phyloP scores from a whole-genome alignment of 2,113 vertebrate species.

The Fulica atra region DNA sequence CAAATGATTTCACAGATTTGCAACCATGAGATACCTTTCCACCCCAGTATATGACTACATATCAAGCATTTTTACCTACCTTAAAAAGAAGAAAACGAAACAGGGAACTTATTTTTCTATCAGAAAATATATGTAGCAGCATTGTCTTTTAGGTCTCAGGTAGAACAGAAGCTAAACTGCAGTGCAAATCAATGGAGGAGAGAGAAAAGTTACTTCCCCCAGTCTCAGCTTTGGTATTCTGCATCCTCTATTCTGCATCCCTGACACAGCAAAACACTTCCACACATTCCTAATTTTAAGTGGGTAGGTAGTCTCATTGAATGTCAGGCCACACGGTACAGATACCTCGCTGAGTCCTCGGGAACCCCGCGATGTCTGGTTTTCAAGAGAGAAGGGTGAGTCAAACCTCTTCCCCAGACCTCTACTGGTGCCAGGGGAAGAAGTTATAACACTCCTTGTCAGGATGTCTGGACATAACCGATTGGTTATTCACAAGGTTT shows the following conservation, averaged over 20 bases:
- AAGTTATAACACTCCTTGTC: not conserved
- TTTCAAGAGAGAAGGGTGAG: rapidly evolving
- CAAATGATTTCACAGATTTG: not conserved
- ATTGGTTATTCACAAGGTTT: not conserved
- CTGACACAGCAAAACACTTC: not conserved
- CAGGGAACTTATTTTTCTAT: not conserved
- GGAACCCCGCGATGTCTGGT: not conserved
- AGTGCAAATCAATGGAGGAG: rapidly evolving
- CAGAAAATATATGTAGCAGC: not conserved
- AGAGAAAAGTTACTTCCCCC: not conserved
- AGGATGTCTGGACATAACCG: not conserved
- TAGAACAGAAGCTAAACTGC: not conserved
- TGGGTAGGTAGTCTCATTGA: rapidly evolving
- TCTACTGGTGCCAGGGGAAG: not conserved
- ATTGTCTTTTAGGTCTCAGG: not conserved
- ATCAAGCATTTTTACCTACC: not conserved
- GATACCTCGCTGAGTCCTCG: not conserved
- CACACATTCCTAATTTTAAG: not conserved
- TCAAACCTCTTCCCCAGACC: not conserved
- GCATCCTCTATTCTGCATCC: not conserved
- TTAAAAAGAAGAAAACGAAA: not conserved
- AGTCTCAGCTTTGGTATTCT: not conserved
- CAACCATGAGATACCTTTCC: not conserved
- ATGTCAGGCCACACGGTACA: not conserved
- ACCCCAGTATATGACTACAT: not conserved